A percentile compares a stretch with the other conserved stretches of the same genome.
Conservation (phyloP, 2,888 invertebrate genomes). For the Andricus curvator region DNA sequence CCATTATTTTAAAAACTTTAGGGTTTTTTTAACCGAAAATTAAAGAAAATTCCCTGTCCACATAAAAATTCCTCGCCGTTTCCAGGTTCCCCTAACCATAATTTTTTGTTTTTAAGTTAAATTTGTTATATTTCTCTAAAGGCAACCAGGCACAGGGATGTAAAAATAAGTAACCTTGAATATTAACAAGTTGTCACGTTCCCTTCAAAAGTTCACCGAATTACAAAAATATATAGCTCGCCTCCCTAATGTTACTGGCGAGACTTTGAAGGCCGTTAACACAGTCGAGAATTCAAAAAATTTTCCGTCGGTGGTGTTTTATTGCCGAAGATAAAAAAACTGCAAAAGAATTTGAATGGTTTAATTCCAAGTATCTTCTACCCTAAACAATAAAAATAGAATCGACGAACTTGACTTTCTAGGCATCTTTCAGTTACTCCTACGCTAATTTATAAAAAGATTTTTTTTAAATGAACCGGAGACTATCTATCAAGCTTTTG, state of each 20-base stretch:
- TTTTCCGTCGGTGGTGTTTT: not conserved
- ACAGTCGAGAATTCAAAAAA: not conserved
- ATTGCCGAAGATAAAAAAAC: not conserved
- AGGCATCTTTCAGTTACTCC: not conserved
- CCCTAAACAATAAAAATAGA: not conserved
- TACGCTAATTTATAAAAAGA: conserved; percentile 12
- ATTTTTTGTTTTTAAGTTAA: no score
- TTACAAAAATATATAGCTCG: not conserved
- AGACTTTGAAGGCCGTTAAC: not conserved
- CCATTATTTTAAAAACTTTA: no score
- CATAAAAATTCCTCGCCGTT: no score
- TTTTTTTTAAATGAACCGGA: not conserved
- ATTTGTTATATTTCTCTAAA: no score
- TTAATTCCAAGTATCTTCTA: not conserved
- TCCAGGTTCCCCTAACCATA: no score
- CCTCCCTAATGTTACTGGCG: not conserved
- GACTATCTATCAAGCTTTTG: not conserved
- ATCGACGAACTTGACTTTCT: not conserved
- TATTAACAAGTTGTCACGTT: not conserved
- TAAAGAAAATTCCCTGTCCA: no score
- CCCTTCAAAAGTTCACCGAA: not conserved
- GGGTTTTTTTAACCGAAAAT: no score
- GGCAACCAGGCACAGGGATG: not conserved
- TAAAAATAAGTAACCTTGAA: not conserved
- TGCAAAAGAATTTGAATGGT: not conserved